A percentile compares a stretch with the other conserved stretches of the same genome.
phyloP scores from a whole-genome alignment of 2,113 vertebrate genomes.

The Oryzias melastigma region DNA sequence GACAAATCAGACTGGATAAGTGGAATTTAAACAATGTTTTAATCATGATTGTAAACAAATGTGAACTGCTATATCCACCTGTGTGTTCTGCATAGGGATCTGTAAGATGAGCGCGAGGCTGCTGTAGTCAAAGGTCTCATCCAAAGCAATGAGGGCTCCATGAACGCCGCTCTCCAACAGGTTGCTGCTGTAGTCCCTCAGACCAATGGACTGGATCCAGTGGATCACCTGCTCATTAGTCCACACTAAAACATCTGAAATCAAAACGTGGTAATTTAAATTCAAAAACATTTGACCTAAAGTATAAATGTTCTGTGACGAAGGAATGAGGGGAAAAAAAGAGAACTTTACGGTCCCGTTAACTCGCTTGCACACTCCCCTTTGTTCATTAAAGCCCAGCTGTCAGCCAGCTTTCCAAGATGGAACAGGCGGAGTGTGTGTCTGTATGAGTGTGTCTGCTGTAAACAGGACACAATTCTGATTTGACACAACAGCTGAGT shows the following conservation, averaged over 20 bases:
- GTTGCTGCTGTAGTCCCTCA: conserved; percentile 90
- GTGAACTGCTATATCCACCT: conserved; percentile 73
- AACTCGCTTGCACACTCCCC: conserved; percentile 65
- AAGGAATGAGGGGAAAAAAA: conserved; percentile 36
- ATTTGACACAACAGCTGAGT: conserved; percentile 74
- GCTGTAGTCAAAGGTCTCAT: conserved; percentile 95
- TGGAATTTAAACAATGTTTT: too few species aligned
- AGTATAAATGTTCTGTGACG: conserved; percentile 10
- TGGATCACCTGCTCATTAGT: conserved; percentile 95
- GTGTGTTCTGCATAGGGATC: conserved; percentile 96
- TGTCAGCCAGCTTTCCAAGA: conserved; percentile 67
- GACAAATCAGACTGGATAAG: too few species aligned
- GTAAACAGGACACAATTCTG: conserved; percentile 53
- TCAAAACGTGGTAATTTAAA: not conserved
- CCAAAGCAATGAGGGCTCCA: conserved; percentile 87
- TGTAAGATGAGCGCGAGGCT: conserved; percentile 92
- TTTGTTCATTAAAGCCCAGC: conserved; percentile 75
- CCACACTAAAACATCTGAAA: conserved; percentile 91
- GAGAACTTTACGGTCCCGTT: conserved; percentile 59
- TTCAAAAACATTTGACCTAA: not conserved
- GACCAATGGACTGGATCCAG: conserved; percentile 92
- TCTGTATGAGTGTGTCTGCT: conserved; percentile 42
- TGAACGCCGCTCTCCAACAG: conserved; percentile 91
- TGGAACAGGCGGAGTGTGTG: conserved; percentile 66
- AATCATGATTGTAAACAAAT: not conserved